phyloP scores from a whole-genome alignment of 2,113 vertebrate species.

The Syrmaticus mikado region DNA sequence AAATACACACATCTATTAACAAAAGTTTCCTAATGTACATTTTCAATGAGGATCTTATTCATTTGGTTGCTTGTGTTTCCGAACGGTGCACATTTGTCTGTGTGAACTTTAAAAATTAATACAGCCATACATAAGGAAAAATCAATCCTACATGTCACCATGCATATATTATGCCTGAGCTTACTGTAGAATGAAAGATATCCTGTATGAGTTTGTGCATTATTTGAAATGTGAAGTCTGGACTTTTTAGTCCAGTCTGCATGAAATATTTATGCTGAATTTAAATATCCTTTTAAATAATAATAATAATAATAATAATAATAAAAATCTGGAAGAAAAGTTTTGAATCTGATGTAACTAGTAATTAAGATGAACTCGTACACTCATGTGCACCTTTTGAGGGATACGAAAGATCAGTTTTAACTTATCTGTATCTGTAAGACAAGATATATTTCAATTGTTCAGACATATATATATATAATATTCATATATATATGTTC shows the following conservation, averaged over 20 bases:
- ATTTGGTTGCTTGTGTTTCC: constrained; percentile 44
- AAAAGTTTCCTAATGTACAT: not conserved
- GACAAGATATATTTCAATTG: too few relatives aligned
- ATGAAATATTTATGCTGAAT: constrained; percentile 30
- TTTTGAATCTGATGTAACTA: too few relatives aligned
- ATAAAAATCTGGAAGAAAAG: too few relatives aligned
- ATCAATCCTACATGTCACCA: constrained; percentile 47
- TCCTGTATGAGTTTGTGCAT: not conserved
- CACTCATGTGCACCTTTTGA: too few relatives aligned
- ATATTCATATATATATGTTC: too few relatives aligned
- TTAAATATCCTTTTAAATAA: constrained; percentile 22
- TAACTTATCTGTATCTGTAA: too few relatives aligned
- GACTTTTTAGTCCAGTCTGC: not conserved
- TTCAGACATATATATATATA: too few relatives aligned
- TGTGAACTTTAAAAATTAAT: constrained; percentile 67
- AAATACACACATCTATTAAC: not conserved
- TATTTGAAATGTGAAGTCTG: constrained; percentile 18
- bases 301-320: too few relatives aligned
- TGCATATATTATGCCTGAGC: constrained; percentile 32
- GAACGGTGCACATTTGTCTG: constrained; percentile 38
- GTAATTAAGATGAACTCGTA: too few relatives aligned
- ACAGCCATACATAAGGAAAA: constrained; percentile 34
- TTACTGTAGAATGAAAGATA: constrained; percentile 46
- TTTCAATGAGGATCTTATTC: not conserved
- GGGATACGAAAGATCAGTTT: too few relatives aligned